These are phyloP conservation scores for Hybognathus amarus DNA, from an alignment of 2,797 vertebrate genomes.

Conservation along the genomic window DNA sequence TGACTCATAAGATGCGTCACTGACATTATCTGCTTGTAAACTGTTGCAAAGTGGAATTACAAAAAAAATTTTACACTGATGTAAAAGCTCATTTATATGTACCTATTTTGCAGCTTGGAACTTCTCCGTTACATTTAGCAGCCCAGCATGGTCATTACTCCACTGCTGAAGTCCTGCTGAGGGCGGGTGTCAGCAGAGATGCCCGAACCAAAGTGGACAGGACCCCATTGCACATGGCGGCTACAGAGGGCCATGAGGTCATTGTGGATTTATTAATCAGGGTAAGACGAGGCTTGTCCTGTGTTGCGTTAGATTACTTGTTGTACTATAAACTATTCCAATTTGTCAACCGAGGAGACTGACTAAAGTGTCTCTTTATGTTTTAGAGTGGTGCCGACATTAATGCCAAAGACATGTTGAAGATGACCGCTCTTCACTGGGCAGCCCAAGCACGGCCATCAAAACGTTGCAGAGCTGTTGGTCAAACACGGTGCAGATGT, in stretches of 20 bases:
- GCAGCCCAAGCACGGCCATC: conserved; percentile 86
- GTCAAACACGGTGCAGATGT: conserved; percentile 87
- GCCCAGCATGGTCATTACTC: conserved; percentile 92
- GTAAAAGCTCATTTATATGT: neutral
- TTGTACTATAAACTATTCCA: neutral
- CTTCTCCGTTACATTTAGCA: conserved; percentile 90
- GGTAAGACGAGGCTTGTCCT: conserved; percentile 66
- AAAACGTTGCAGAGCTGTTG: conserved; percentile 80
- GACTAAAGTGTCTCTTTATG: neutral
- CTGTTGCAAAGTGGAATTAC: neutral
- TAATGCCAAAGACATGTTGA: conserved; percentile 93
- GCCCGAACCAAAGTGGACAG: conserved; percentile 94
- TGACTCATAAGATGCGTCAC: neutral
- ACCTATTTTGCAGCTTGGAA: conserved; percentile 80
- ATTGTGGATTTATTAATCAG: conserved; percentile 90
- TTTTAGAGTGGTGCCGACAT: conserved; percentile 90
- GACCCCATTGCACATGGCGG: conserved; percentile 92
- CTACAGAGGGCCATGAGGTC: conserved; percentile 84
- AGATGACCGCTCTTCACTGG: conserved; percentile 95
- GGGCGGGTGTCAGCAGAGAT: conserved; percentile 90
- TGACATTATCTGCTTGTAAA: neutral
- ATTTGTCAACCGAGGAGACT: too few species aligned
- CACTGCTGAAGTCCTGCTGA: conserved; percentile 89
- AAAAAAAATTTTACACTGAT: too few species aligned
- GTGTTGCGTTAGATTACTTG: neutral